Conservation (phyloP, 2,113 vertebrate species). For the Carassius auratus region DNA sequence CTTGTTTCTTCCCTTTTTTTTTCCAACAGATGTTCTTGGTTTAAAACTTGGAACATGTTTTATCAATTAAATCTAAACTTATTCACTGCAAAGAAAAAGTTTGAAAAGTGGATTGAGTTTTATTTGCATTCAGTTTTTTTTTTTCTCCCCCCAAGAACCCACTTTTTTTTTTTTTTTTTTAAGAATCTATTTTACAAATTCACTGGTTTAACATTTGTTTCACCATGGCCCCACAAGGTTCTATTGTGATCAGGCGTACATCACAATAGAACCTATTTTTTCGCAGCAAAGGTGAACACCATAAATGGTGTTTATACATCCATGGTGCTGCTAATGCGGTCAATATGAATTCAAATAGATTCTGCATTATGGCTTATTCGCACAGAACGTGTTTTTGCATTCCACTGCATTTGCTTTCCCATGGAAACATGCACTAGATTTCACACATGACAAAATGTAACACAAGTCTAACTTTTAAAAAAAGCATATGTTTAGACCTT, state of each 20-base stretch:
- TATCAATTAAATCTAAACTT: too few species aligned
- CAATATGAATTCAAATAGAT: background rate
- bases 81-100: background rate
- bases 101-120: background rate
- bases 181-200: too few species aligned
- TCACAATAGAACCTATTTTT: too few species aligned
- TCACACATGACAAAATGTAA: background rate
- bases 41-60: too few species aligned
- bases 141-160: background rate
- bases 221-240: too few species aligned
- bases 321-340: background rate
- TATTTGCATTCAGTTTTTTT: background rate
- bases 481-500: background rate
- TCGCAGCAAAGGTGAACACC: too few species aligned
- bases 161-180: too few species aligned
- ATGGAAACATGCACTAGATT: background rate
- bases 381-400: background rate
- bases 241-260: too few species aligned
- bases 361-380: background rate
- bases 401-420: background rate
- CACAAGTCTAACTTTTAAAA: background rate
- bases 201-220: too few species aligned
- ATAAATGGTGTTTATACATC: background rate
- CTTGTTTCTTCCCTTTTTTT: background rate
- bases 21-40: background rate